These are phyloP conservation scores for Odiellus spinosus DNA, from an alignment of 2,888 invertebrate species.

Conservation along the genomic window DNA sequence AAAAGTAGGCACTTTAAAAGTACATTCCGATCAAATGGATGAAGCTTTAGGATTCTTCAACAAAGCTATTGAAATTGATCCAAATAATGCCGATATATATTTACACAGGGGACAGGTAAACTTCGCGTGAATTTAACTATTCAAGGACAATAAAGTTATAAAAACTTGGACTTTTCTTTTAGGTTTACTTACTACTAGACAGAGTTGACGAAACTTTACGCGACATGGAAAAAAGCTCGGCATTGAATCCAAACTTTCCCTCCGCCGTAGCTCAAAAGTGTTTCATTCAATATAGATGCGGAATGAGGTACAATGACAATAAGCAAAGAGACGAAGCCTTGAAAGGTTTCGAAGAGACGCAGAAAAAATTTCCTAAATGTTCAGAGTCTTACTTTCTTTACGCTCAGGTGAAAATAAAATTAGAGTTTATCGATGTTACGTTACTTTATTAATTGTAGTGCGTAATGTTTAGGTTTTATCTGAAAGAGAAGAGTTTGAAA, in stretches of 20 bases:
- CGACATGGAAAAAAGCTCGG: slow-evolving; percentile 68
- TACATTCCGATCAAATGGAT: slow-evolving; percentile 33
- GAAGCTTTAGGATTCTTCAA: slow-evolving; percentile 63
- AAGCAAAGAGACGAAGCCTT: slow-evolving; percentile 40
- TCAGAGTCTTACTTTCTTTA: slow-evolving; percentile 73
- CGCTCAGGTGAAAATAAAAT: slow-evolving; percentile 49
- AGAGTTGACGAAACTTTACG: slow-evolving; percentile 59
- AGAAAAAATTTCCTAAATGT: slow-evolving; percentile 63
- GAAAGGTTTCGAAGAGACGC: slow-evolving; percentile 53
- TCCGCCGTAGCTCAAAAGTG: slow-evolving; percentile 79
- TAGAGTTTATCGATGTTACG: not conserved
- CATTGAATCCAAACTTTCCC: slow-evolving; percentile 64
- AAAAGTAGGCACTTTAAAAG: slow-evolving; percentile 62
- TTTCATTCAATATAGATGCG: slow-evolving; percentile 39
- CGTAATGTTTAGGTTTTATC: slow-evolving; percentile 42
- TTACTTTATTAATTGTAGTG: slow-evolving; percentile 1
- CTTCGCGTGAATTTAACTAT: not conserved
- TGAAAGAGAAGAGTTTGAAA: slow-evolving; percentile 64
- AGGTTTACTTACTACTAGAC: slow-evolving; percentile 68
- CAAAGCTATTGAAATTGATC: slow-evolving; percentile 54
- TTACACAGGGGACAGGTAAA: slow-evolving; percentile 67
- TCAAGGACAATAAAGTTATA: not conserved
- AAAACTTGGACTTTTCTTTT: slow-evolving; percentile 23
- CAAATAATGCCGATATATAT: slow-evolving; percentile 71
- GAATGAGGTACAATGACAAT: slow-evolving; percentile 14